Evolutionary conservation across 2,888 invertebrate species (phyloP), one percentile per base, ranked within the genome.

Genomic region (Cataglyphis altisquamis): DNA sequence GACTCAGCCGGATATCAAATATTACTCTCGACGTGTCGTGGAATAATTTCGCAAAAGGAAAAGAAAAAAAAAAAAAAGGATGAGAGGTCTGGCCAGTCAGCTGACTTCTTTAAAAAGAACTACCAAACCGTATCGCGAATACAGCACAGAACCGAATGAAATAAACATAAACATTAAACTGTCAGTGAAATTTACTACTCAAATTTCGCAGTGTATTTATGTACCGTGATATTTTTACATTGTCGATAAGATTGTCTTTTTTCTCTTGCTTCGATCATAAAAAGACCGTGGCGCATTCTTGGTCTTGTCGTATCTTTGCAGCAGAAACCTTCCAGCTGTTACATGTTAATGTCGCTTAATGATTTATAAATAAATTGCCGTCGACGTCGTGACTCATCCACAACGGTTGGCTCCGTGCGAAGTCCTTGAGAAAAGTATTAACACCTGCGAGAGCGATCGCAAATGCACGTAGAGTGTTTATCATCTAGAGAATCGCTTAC

Each of bases 361-460:
- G 64, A 36, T 57, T 75, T 66, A 67, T 60, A 57, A 67, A 75
- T 82, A 82, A 82, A 75, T 75, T 77, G 57, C 57, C 66, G 66
- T 5, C 70, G n/a, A 21, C 36, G 55, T 48, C 60, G 60, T 80
- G 70, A 80, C 70, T 70, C 68, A 60, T 78, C 78, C 36, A 32
- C 60, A 70, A 80, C 78, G 78, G 60, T 60, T 45, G 60, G 32
- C 36, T 15, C 32, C 57, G 64, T 41, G 64, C 45, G 0, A 21
- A 63, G 75, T 82, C 82, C 64, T 82, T 66, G 75, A 64, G 75
- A 70, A 82, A 82, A 82, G 73, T 75, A 57, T 66, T 77, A 64
- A 41, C 82, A 74, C 75, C 82, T 82, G 75, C 64, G 73, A 64
- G 75, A 82, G 57, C 55, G 55, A 55, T 25, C 41, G 55, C 32